Evolutionary conservation across 1,140 invertebrate species (phyloP), one percentile per base, ranked within the genome.

Genomic region (Pogonognathellus flavescens): DNA sequence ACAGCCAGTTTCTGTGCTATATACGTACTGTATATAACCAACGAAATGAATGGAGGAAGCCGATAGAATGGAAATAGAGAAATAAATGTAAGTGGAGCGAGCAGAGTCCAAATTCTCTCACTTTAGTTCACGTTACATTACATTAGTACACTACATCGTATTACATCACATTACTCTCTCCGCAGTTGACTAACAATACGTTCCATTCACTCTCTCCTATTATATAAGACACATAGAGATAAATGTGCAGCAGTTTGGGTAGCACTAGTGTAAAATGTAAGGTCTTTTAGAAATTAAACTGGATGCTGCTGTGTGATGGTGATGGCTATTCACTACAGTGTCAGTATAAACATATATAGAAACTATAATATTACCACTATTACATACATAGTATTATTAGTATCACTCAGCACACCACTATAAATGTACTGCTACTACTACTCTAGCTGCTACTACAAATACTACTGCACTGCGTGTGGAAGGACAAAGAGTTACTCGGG

Each of bases 61-160:
- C 20, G 14, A 16, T 20, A 22, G 22, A 57, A 57, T 22, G 18
- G 66, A 50, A 84, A 84, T 70, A 57, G 62, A 55, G 82, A 60
- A 84, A 84, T 84, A 70, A 84, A 84, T 22, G 83, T 22, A 60
- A 83, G 25, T 59, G 13, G 55, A 50, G 57, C 16, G 59, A 22
- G 57, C 10, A 25, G 62, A 66, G 62, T 11, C n/a, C 25, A 25
- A 76, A 76, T 76, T 76, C 70, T 76, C 70, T 76, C 70, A 76
- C 70, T 76, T 76, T 76, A 76, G 14, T 16, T 76, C 31, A 70
- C 66, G 66, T 70, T 70, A 70, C 66, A 70, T 70, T 70, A 25
- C 53, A 57, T 57, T 57, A 57, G 53, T 14, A n/a, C 53, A 57
- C 53, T 57, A 57, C 66, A 25, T 31, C n/a, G 31, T 31, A 76